Evolutionary conservation across 1,140 invertebrate species (phyloP), one percentile per base, ranked within the genome.

Genomic region (Drosophila obscura): DNA sequence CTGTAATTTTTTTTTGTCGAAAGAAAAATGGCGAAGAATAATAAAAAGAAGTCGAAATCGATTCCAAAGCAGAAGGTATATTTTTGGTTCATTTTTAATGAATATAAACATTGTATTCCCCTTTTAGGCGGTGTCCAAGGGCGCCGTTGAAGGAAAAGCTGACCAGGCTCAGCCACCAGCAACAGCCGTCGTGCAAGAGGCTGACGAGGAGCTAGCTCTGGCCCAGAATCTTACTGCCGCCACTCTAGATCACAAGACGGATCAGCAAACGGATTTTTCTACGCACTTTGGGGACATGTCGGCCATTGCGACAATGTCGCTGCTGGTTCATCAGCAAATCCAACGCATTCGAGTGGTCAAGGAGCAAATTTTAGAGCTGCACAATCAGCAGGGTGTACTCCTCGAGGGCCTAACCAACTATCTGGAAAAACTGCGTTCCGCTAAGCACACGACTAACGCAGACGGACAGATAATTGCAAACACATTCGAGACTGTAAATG

Each of bases 21-120:
- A 28, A 55, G 35, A 13, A 63, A 60, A 56, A 80, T 74, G 77
- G 48, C 41, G 1, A 79, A 74, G 11, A 79, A 60, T 39, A 39
- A 39, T 39, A 39, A 39, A 26, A 39, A 63, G 61, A 79, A 79
- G 45, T 7, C 6, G 0, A 74, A 73, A 35, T 11, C 24, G 4
- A 22, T 24, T 15, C 5, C 0, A 26, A 53, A 16, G n/a, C 35
- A 28, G 9, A 79, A 73, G 26, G 63, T 39, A 44, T n/a, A 11
- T 11, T 1, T 24, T 4, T n/a, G 2, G 24, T 55, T 31, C 16
- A 39, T 7, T 16, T n/a, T 58, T 39, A 11, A 8, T 0, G 7
- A n/a, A 5, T 4, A 1, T 16, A 15, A 28, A 4, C 5, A 6
- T 45, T 2, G 0, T 24, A 1, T 28, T 44, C 16, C 11, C n/a